Evolutionary conservation across 64 coral and sea anemone genomes (phyloP).

Genomic region (Pocillopora verrucosa): DNA sequence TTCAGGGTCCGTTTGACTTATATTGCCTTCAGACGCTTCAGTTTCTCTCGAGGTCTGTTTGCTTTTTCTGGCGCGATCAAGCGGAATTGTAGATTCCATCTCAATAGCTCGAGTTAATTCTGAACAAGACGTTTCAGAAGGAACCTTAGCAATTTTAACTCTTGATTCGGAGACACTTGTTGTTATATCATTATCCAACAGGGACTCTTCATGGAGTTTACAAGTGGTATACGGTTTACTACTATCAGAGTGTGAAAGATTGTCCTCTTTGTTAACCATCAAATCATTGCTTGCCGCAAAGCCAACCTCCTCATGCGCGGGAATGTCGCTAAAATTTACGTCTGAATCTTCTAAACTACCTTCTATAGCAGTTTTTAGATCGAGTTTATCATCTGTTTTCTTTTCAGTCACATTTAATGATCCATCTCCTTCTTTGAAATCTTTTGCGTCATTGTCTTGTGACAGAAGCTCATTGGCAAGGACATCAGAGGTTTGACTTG

Average conservation of each 20-base stretch:
- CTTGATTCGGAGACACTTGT: neutral
- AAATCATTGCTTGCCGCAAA: neutral
- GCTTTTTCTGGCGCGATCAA: neutral
- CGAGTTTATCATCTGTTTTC: neutral
- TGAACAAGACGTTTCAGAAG: neutral
- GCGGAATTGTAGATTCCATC: neutral
- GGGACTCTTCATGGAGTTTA: neutral
- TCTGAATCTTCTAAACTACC: neutral
- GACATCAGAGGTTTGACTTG: neutral
- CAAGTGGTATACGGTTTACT: neutral
- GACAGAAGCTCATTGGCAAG: neutral
- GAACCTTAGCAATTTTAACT: neutral
- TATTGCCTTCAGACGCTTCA: neutral
- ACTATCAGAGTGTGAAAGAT: neutral
- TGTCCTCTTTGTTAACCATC: neutral
- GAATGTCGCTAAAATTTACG: neutral
- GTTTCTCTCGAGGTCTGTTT: too few relatives aligned
- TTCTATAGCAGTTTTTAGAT: neutral
- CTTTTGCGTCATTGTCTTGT: neutral
- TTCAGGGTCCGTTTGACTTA: neutral
- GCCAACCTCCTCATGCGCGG: neutral
- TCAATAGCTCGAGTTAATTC: neutral
- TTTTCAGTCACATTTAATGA: neutral
- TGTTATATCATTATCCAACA: neutral
- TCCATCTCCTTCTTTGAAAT: neutral